Evolutionary conservation across 2,113 vertebrate species (phyloP), one percentile per base, ranked within the genome.

Genomic region (Myiagra hebetior): DNA sequence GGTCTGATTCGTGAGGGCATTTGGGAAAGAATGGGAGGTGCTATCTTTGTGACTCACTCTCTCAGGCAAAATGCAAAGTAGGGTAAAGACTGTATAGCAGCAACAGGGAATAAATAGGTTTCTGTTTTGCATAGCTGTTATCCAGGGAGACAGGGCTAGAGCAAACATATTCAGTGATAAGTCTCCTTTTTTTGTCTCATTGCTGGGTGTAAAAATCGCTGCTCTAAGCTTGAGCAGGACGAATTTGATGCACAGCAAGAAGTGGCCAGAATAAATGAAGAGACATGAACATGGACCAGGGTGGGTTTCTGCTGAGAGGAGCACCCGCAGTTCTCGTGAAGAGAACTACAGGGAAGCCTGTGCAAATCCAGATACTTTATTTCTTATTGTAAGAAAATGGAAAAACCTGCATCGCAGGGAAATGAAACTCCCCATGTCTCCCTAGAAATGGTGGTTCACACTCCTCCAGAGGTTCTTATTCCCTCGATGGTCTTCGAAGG

Each of bases 111-210:
- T 87, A 79, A 91, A 56, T 69, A 88, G 80, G 42, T 83, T 84
- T 64, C 72, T 94, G 74, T 56, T 92, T 89, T 78, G 26, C 62
- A 72, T 63, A 82, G 74, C 35, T 91, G 84, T 85, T 91, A 73
- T 89, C 56, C 56, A 72, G 80, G 73, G 62, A 95, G 65, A 82
- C 39, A 47, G 53, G 65, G 57, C 85, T 91, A 76, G 41, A 94
- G 50, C 42, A 94, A 93, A 94, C 87, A 82, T 62, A 85, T 91
- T 93, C 42, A 78, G 84, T 59, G 77, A 69, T 31, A 95, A 89
- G 53, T 41, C 60, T 91, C 60, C 42, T 74, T 92, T 92, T 89
- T 84, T 85, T 80, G 12, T 73, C 89, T 92, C 74, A 55, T 73
- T 0, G 2, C 70, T 89, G 59, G 12, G 24, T 89, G 27, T 83